phyloP scores from a whole-genome alignment of 2,113 vertebrate species.

The Hippocampus barbouri region DNA sequence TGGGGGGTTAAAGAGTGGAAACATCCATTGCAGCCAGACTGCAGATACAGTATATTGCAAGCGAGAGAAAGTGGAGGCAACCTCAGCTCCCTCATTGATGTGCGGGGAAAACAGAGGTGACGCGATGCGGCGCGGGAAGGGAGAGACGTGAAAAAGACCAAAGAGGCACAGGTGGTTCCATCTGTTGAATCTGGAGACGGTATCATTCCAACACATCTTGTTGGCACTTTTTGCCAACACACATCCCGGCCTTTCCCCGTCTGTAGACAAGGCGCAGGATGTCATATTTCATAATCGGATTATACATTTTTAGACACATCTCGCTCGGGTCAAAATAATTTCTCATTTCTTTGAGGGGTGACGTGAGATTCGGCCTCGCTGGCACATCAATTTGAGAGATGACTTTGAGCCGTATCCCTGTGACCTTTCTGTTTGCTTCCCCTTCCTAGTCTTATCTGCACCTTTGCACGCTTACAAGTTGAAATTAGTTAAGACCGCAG shows the following conservation, averaged over 20 bases:
- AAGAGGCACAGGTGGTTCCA: conserved; percentile 68
- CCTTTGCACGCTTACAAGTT: no score
- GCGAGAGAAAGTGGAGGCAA: conserved; percentile 32
- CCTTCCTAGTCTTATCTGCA: no score
- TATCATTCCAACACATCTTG: conserved; percentile 5
- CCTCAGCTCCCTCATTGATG: conserved; percentile 42
- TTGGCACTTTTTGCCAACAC: conserved; percentile 14
- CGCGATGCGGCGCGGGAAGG: conserved; percentile 6
- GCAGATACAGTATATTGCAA: conserved; percentile 57
- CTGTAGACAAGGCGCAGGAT: background rate
- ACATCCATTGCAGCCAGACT: conserved; percentile 64
- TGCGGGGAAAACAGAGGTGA: conserved; percentile 4
- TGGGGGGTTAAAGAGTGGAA: conserved; percentile 23
- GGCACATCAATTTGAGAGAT: no score
- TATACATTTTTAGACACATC: background rate
- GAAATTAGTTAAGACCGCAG: no score
- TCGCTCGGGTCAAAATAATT: background rate
- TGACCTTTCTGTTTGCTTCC: no score
- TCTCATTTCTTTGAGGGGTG: no score
- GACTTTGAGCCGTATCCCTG: no score
- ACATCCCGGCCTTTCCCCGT: background rate
- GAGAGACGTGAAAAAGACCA: conserved; percentile 4
- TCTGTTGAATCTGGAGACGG: conserved; percentile 64
- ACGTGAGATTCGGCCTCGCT: no score
- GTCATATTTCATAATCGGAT: background rate